Base-by-base conservation (phyloP, 1,140 invertebrate species). In the Zaprionus tsacasi region DNA sequence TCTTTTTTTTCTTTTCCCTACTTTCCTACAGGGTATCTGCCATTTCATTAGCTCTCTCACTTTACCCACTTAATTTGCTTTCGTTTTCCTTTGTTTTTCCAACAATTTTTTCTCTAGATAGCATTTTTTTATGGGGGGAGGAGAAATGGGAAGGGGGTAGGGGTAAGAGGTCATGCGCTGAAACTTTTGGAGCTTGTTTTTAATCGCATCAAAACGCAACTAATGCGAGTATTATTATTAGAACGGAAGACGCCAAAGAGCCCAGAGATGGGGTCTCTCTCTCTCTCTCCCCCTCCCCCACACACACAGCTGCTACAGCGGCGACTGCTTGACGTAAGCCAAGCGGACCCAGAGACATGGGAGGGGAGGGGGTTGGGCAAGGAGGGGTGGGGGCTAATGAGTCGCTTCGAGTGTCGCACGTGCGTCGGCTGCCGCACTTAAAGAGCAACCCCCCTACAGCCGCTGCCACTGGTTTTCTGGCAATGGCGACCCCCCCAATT, bases 141-240 rank as follows among this genome's bases (percentile, higher is more conserved):
- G 45, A 17, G 10, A 48, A 1, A 15, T 3, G 4, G 13, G 13
- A 2, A 8, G 13, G 13, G 38, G 43, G 8, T 17, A n/a, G n/a
- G 17, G 11, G 45, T 17, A 8, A 17, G 5, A 36, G 56, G 56
- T 30, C 27, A 58, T 58, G 40, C 54, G 54, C 54, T 58, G 33
- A 43, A 38, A 43, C 55, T 70, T 30, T 65, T 76, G 68, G 69
- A 77, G 58, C 52, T 71, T 57, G 69, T 75, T 81, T 86, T 86
- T 86, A 86, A 86, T 86, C 82, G 79, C 78, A 78, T 86, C 71
- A 81, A 81, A 75, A 86, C 65, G 82, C 86, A 83, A 86, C 82
- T 79, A 86, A 86, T 86, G 82, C 82, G 82, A 75, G 82, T 78
- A 76, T 86, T 86, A 86, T 86, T 86, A 81, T 86, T 81, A 78